Percentiles rank a stretch among this genome's conserved stretches.
Conservation (phyloP, 23 tunicate genomes). For the Trididemnum nubilum region DNA sequence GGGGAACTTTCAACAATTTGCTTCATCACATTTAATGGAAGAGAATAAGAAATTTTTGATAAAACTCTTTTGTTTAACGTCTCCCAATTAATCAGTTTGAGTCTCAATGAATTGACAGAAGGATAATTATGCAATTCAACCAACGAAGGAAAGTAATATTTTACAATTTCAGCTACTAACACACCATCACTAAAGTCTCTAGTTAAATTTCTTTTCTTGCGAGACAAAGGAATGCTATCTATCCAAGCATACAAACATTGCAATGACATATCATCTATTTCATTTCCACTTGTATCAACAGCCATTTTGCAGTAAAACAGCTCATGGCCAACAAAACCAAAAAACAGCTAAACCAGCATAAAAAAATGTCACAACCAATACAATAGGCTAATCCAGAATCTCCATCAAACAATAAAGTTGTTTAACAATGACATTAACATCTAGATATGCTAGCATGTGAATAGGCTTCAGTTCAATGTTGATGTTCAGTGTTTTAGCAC, state of each 20-base stretch:
- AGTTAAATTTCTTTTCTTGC: neutral
- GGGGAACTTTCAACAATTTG: neutral
- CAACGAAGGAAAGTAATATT: neutral
- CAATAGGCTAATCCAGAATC: too few species aligned
- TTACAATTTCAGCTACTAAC: slow-evolving; percentile 5
- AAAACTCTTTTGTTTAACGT: neutral
- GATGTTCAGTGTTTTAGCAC: too few species aligned
- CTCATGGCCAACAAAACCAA: too few species aligned
- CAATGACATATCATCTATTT: slow-evolving; percentile 1
- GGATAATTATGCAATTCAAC: neutral
- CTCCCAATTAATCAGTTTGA: slow-evolving; percentile 3
- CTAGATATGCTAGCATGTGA: too few species aligned
- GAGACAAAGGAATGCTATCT: neutral
- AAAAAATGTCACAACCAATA: too few species aligned
- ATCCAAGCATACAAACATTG: neutral
- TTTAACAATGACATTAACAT: too few species aligned
- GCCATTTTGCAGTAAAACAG: too few species aligned
- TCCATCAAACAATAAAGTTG: too few species aligned
- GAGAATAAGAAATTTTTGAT: neutral
- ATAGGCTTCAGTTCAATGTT: too few species aligned
- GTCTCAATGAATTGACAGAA: neutral
- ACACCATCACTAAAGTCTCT: slow-evolving; percentile 16
- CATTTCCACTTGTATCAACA: too few species aligned
- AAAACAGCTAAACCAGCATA: too few species aligned
- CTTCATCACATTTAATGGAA: neutral